Conservation (phyloP, 2,113 vertebrate genomes). For the Myiozetetes cayanensis region DNA sequence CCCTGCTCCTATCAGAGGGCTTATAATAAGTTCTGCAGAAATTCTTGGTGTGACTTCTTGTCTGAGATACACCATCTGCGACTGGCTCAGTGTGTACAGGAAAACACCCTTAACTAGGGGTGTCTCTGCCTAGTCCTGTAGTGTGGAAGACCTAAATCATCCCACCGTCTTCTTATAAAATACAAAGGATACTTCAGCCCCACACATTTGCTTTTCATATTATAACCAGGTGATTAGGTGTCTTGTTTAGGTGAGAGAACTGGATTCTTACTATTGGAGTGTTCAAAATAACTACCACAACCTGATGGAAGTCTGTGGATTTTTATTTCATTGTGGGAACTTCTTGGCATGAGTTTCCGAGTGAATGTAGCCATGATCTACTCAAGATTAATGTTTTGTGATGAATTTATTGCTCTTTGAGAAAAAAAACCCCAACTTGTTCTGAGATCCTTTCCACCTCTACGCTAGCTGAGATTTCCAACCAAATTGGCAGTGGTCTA, state of each 20-base stretch:
- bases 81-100: fast-evolving
- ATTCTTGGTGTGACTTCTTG: not conserved
- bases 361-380: not conserved
- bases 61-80: not conserved
- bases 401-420: not conserved
- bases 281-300: not conserved
- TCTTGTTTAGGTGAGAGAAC: not conserved
- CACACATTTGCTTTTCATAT: not conserved
- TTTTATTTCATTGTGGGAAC: not conserved
- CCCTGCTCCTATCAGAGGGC: not conserved
- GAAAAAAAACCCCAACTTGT: not conserved
- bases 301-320: not conserved
- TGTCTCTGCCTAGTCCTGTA: not conserved
- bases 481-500: not conserved
- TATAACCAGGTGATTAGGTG: not conserved
- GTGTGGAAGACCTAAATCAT: not conserved
- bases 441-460: not conserved
- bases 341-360: not conserved
- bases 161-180: not conserved
- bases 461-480: not conserved
- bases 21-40: not conserved
- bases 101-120: not conserved
- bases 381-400: not conserved
- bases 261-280: not conserved
- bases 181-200: not conserved